Evolutionary conservation across 1,140 invertebrate species (phyloP).

Genomic region (Xylocopa sonorina): DNA sequence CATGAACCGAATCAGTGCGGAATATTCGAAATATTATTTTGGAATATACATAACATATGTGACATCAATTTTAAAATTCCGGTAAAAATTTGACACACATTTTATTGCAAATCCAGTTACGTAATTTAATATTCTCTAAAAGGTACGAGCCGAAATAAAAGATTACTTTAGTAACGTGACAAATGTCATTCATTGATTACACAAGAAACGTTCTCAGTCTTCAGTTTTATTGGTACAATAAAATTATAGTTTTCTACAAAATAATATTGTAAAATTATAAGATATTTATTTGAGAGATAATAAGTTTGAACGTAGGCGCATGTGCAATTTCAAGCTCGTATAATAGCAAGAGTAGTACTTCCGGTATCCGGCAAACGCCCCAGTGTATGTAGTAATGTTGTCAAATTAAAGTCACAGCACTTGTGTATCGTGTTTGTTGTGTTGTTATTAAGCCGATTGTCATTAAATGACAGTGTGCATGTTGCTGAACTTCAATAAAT

Average conservation of each 20-base stretch:
- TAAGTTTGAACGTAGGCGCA: slow-evolving; percentile 24
- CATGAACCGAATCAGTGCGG: background rate
- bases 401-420: slow-evolving; percentile 15
- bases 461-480: background rate
- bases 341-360: slow-evolving; percentile 54
- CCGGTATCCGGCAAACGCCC: slow-evolving; percentile 77
- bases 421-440: slow-evolving; percentile 26
- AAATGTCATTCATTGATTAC: background rate
- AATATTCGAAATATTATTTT: background rate
- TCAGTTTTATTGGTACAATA: background rate
- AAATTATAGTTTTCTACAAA: background rate
- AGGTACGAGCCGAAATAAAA: background rate
- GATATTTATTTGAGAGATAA: background rate
- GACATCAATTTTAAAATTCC: background rate
- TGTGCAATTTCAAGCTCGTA: slow-evolving; percentile 32
- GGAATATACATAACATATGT: background rate
- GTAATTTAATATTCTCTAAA: background rate
- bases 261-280: background rate
- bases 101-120: background rate
- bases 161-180: background rate
- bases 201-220: background rate
- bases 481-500: background rate
- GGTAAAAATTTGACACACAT: background rate
- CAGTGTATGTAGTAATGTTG: slow-evolving; percentile 46
- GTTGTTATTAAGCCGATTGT: slow-evolving; percentile 31